Conservation (phyloP, 1,140 invertebrate species). For the Calephelis virginiensis region DNA sequence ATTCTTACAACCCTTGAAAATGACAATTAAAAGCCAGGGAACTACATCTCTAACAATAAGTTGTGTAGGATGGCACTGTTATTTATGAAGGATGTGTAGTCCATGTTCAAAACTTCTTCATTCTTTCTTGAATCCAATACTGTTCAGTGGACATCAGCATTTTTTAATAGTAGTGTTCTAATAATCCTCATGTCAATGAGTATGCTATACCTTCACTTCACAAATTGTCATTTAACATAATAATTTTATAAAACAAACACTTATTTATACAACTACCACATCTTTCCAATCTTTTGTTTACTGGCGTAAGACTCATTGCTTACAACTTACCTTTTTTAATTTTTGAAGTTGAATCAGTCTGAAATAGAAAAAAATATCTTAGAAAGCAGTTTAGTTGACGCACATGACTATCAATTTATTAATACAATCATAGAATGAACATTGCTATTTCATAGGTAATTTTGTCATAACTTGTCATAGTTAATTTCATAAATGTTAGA, state of each 20-base stretch:
- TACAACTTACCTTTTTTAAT: slow-evolving; percentile 66
- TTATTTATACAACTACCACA: background rate
- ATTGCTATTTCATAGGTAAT: too few relatives aligned
- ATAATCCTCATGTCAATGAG: background rate
- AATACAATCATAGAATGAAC: too few relatives aligned
- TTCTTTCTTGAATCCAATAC: slow-evolving; percentile 11
- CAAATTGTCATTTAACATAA: slow-evolving; percentile 1
- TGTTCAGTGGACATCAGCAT: background rate
- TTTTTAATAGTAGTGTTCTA: slow-evolving; percentile 1
- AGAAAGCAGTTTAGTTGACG: slow-evolving; percentile 3
- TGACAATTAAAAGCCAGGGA: slow-evolving; percentile 1
- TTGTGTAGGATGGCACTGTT: too few relatives aligned
- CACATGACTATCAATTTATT: too few relatives aligned
- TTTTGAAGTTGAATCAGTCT: slow-evolving; percentile 66
- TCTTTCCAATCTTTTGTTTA: background rate
- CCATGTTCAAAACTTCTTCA: slow-evolving; percentile 7
- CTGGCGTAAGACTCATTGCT: background rate
- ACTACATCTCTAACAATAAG: slow-evolving; percentile 12
- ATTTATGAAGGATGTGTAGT: background rate
- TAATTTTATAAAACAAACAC: background rate
- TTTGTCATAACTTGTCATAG: too few relatives aligned
- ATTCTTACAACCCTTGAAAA: slow-evolving; percentile 10
- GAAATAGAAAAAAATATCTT: slow-evolving; percentile 49
- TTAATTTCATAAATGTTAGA: too few relatives aligned
- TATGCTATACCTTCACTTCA: slow-evolving; percentile 8